Conservation (phyloP, 2,888 invertebrate genomes). For the Melieria picta region DNA sequence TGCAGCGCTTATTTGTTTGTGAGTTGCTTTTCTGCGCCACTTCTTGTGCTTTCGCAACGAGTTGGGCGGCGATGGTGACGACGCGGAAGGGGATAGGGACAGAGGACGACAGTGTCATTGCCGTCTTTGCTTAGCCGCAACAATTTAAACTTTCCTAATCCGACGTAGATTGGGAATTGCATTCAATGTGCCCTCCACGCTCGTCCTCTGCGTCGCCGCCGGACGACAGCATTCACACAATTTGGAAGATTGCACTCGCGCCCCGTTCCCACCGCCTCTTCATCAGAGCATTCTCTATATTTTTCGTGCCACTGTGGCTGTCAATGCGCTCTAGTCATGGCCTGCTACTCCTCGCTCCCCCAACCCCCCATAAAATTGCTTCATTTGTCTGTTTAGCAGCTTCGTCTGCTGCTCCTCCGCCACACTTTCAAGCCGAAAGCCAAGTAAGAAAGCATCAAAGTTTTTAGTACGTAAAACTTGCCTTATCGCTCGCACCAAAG, state of each 20-base stretch:
- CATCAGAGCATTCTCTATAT: not conserved
- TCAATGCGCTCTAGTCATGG: no score
- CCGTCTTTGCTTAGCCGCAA: slow-evolving; percentile 43
- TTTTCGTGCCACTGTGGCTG: no score
- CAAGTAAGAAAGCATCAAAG: slow-evolving; percentile 21
- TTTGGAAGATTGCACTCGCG: not conserved
- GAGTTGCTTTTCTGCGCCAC: not conserved
- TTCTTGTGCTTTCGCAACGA: not conserved
- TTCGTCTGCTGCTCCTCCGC: not conserved
- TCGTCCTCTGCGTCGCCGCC: no score
- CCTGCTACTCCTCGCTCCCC: no score
- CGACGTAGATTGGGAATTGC: slow-evolving; percentile 44
- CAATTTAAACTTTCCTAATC: slow-evolving; percentile 60
- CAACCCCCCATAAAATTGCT: no score
- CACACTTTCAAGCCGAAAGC: not conserved
- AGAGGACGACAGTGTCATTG: no score
- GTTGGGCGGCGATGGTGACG: not conserved
- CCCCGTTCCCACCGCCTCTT: not conserved
- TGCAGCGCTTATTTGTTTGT: not conserved
- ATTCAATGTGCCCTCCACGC: not conserved
- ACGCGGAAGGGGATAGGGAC: no score
- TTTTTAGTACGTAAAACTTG: slow-evolving; percentile 25
- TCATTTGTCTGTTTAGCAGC: no score
- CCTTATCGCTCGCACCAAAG: slow-evolving; percentile 19
- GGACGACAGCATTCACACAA: no score